Evolutionary conservation across 2,113 vertebrate species (phyloP).

Genomic region (Pogona vitticeps): DNA sequence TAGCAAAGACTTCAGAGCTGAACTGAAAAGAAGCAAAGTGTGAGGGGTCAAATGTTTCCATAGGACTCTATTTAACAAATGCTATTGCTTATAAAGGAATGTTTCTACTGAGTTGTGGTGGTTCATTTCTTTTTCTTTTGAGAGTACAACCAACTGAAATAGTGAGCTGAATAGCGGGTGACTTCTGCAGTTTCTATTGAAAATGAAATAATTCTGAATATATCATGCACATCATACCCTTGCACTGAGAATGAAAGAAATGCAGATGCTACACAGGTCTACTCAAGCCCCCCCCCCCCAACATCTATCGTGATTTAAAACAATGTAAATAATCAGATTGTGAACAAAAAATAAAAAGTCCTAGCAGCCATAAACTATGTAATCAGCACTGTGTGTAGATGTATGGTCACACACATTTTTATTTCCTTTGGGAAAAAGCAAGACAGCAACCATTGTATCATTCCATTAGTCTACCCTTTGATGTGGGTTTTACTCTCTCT

Average conservation of each 20-base stretch:
- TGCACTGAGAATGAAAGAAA: slow-evolving; percentile 33
- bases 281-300: too few species aligned
- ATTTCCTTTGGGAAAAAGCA: slow-evolving; percentile 60
- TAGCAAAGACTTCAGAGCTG: slow-evolving; percentile 38
- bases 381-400: slow-evolving; percentile 59
- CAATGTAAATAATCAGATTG: slow-evolving; percentile 48
- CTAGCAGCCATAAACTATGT: slow-evolving; percentile 47
- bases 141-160: background rate
- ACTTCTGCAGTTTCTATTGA: background rate
- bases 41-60: slow-evolving; percentile 68
- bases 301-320: slow-evolving; percentile 27
- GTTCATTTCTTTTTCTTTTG: background rate
- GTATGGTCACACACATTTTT: slow-evolving; percentile 57
- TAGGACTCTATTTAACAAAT: slow-evolving; percentile 61
- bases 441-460: slow-evolving; percentile 64
- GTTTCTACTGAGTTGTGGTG: slow-evolving; percentile 37
- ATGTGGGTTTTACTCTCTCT: slow-evolving; percentile 65
- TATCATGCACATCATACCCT: slow-evolving; percentile 16
- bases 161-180: background rate
- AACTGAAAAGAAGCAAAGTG: slow-evolving; percentile 63
- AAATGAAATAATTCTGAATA: slow-evolving; percentile 32
- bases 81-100: slow-evolving; percentile 59
- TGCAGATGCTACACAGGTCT: background rate
- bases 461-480: slow-evolving; percentile 63
- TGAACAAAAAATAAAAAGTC: slow-evolving; percentile 45